A percentile compares a stretch with the other conserved stretches of the same genome.
phyloP scores from a whole-genome alignment of 2,113 vertebrate species.

The Tupaia chinensis region DNA sequence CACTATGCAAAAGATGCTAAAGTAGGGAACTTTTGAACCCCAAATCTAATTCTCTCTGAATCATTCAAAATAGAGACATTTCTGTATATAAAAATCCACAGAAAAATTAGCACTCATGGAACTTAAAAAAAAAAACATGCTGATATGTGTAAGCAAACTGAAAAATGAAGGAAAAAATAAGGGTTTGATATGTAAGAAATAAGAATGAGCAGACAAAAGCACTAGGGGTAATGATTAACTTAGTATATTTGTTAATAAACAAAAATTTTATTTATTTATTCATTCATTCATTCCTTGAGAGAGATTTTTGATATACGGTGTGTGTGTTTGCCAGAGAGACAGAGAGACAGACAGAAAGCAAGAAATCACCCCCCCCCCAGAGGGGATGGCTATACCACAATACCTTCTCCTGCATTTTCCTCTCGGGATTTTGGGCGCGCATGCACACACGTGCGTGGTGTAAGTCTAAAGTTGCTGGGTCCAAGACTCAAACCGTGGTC shows the following conservation, averaged over 20 bases:
- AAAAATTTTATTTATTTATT: too few species aligned
- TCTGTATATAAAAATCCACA: neutral
- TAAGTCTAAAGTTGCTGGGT: too few species aligned
- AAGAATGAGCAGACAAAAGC: neutral
- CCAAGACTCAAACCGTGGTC: too few species aligned
- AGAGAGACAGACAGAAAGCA: too few species aligned
- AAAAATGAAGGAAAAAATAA: neutral
- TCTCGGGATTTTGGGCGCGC: too few species aligned
- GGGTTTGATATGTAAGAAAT: neutral
- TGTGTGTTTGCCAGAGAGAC: too few species aligned
- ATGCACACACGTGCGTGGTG: too few species aligned
- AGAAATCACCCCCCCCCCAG: too few species aligned
- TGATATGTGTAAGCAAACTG: neutral
- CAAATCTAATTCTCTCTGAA: neutral
- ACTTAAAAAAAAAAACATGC: neutral
- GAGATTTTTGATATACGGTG: too few species aligned
- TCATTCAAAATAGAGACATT: neutral
- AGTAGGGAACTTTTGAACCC: neutral
- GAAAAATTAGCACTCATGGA: neutral
- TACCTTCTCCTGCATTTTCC: too few species aligned
- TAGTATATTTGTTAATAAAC: neutral
- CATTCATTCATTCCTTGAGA: too few species aligned
- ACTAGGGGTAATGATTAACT: neutral
- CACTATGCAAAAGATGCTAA: neutral
- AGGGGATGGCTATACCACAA: too few species aligned